Evolutionary conservation across 2,888 invertebrate species (phyloP).

Genomic region (Dichetophora obliterata): DNA sequence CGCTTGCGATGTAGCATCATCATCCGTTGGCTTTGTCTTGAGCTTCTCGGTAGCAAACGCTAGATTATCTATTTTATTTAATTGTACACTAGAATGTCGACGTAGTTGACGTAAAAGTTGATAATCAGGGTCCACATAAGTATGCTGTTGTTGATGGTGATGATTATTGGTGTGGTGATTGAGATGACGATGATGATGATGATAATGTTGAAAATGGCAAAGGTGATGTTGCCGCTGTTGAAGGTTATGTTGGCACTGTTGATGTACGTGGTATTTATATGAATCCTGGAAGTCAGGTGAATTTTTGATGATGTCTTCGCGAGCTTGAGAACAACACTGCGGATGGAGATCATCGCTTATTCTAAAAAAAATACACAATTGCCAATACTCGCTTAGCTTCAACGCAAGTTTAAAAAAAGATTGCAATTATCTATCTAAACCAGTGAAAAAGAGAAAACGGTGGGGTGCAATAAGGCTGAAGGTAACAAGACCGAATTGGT

Average conservation of each 20-base stretch:
- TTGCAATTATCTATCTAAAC: no score
- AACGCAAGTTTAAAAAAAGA: neutral
- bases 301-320: neutral
- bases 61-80: neutral
- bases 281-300: neutral
- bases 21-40: neutral
- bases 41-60: neutral
- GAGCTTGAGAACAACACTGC: constrained; percentile 4
- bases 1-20: neutral
- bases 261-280: neutral
- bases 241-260: neutral
- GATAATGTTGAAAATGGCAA: neutral
- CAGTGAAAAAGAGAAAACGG: no score
- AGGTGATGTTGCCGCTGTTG: neutral
- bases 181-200: neutral
- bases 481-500: no score
- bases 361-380: constrained; percentile 50
- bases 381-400: constrained; percentile 33
- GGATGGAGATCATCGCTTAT: constrained; percentile 46
- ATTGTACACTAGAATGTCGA: no score
- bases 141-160: neutral
- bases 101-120: no score
- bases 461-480: no score
- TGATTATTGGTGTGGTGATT: neutral
- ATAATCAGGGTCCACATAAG: no score